phyloP scores from a whole-genome alignment of 2,888 invertebrate genomes.

The Argynnis bischoffii region DNA sequence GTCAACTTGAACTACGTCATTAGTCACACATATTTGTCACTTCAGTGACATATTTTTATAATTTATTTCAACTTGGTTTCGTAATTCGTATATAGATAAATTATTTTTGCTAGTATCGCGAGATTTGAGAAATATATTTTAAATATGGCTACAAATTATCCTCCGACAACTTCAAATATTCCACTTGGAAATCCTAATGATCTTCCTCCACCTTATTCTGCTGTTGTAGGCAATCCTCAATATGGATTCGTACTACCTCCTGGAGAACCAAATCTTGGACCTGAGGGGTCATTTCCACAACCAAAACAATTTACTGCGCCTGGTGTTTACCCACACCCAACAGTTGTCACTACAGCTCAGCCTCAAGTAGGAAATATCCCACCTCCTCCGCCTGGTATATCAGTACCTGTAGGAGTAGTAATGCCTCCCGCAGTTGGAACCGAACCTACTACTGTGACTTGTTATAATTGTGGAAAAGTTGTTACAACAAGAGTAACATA shows the following conservation, averaged over 20 bases:
- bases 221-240: conserved; percentile 70
- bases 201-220: conserved; percentile 75
- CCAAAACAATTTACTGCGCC: conserved; percentile 70
- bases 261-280: conserved; percentile 44
- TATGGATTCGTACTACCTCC: conserved; percentile 63
- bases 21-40: no score
- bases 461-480: conserved; percentile 73
- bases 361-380: conserved; percentile 54
- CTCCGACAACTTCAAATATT: conserved; percentile 49
- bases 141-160: conserved; percentile 57
- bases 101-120: no score
- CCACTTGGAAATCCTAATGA: conserved; percentile 63
- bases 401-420: conserved; percentile 62
- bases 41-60: no score
- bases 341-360: conserved; percentile 57
- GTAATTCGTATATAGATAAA: no score
- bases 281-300: conserved; percentile 48
- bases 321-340: conserved; percentile 73
- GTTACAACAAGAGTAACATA: conserved; percentile 76
- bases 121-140: background rate
- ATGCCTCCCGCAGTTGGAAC: conserved; percentile 70
- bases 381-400: conserved; percentile 53
- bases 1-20: no score
- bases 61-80: no score
- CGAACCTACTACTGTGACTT: conserved; percentile 72